Base-by-base conservation (phyloP, 2,797 vertebrate genomes). In the Loriculus beryllinus region DNA sequence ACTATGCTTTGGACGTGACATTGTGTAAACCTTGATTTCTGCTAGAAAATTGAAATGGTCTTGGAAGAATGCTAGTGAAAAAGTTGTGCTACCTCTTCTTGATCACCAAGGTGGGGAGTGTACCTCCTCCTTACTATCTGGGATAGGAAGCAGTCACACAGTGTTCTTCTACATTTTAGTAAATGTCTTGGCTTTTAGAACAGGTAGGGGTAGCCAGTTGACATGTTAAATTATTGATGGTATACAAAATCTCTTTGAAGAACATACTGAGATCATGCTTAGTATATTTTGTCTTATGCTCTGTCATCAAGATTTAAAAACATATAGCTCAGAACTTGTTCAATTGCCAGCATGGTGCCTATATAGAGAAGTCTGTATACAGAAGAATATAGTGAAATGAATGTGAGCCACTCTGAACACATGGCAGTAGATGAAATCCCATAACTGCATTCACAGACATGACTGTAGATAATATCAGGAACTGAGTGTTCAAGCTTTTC, bases 391-490 rank as follows among this genome's bases (percentile, higher is more conserved):
- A 0, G 0, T n/a, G n/a, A 63, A 45, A 72, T 6, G 17, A 23
- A 5, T 37, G 10, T 1, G 2, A 64, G 12, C 45, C 12, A 51
- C 29, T 49, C 35, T 6, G 29, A 51, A 40, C 20, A 2, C 33
- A 35, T 25, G 33, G 69, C 45, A 51, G 10, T 17, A 68, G n/a
- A 13, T 47, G 60, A 69, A 69, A 82, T 54, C 59, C 35, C 17
- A 0, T 14, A 6, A 12, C 31, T 63, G 33, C 12, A 3, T 40
- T 78, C 4, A 8, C 49, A 72, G 63, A 3, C 4, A 0, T 17
- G 64, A n/a, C 31, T 26, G 42, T 25, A 56, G 39, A 54, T 33
- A 29, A 21, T 15, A 22, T 22, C 42, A 29, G 51, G 52, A 70
- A 12, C 57, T 37, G 42, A 60, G 22, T 7, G 10, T 23, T 56